Conservation (phyloP, 2,797 vertebrate genomes). For the Kryptolebias ocellatus region DNA sequence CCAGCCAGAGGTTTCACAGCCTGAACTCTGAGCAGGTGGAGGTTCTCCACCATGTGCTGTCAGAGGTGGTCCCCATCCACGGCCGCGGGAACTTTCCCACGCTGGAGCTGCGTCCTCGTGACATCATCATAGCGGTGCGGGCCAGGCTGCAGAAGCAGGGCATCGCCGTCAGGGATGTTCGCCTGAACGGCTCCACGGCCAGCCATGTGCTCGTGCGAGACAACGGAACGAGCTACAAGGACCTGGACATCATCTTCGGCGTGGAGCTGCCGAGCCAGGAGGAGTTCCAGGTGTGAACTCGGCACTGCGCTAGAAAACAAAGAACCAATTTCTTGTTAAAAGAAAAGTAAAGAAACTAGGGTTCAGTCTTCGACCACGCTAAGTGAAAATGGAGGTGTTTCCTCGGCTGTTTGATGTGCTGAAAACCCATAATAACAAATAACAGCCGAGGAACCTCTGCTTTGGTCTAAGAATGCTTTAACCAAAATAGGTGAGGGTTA, state of each 20-base stretch:
- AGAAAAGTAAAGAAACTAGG: no score
- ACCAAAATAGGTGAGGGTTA: not conserved
- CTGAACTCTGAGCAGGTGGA: constrained; percentile 92
- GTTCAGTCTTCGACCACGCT: no score
- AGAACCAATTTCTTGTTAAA: not conserved
- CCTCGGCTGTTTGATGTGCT: no score
- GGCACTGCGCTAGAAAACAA: not conserved
- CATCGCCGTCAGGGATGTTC: constrained; percentile 89
- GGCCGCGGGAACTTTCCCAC: constrained; percentile 97
- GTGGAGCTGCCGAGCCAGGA: constrained; percentile 90
- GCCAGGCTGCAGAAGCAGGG: constrained; percentile 87
- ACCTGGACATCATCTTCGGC: constrained; percentile 95
- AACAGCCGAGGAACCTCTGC: not conserved
- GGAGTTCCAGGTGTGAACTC: constrained; percentile 86
- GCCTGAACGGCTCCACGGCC: constrained; percentile 95
- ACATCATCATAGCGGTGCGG: constrained; percentile 91
- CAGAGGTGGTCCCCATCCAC: constrained; percentile 92
- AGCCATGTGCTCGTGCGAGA: constrained; percentile 93
- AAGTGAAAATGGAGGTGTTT: no score
- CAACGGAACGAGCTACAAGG: constrained; percentile 93
- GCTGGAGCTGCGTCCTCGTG: constrained; percentile 91
- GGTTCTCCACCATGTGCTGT: constrained; percentile 92
- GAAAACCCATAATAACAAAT: no score
- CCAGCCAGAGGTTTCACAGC: constrained; percentile 89
- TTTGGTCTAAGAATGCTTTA: not conserved